Conservation (phyloP, 2,113 vertebrate species). For the Pachyramphus minor region DNA sequence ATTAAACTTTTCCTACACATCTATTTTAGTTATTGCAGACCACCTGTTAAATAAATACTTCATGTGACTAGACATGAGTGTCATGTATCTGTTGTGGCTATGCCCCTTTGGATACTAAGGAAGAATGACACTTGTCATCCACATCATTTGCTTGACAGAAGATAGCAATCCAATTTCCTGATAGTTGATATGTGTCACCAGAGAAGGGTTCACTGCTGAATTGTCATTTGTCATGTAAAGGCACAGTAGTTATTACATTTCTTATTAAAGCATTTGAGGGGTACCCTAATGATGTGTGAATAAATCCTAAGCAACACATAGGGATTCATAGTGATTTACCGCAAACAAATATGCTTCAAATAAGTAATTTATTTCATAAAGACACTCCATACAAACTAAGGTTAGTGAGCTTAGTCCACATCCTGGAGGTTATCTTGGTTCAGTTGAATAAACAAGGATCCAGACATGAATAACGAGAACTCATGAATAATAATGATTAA, state of each 20-base stretch:
- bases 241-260: background rate
- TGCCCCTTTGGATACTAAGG: background rate
- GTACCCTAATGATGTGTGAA: background rate
- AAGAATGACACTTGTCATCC: background rate
- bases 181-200: background rate
- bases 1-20: background rate
- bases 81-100: background rate
- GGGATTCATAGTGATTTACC: background rate
- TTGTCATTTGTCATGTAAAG: background rate
- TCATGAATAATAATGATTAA: background rate
- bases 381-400: background rate
- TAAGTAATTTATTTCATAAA: background rate
- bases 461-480: background rate
- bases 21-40: background rate
- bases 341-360: background rate
- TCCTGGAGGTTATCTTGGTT: background rate
- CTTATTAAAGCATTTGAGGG: background rate
- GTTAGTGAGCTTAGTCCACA: background rate
- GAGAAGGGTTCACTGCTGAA: background rate
- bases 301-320: background rate
- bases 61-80: background rate
- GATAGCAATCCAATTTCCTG: background rate
- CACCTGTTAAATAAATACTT: background rate
- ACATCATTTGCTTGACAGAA: background rate
- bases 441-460: background rate